phyloP scores from a whole-genome alignment of 2,113 vertebrate species.

The Ascaphus truei region DNA sequence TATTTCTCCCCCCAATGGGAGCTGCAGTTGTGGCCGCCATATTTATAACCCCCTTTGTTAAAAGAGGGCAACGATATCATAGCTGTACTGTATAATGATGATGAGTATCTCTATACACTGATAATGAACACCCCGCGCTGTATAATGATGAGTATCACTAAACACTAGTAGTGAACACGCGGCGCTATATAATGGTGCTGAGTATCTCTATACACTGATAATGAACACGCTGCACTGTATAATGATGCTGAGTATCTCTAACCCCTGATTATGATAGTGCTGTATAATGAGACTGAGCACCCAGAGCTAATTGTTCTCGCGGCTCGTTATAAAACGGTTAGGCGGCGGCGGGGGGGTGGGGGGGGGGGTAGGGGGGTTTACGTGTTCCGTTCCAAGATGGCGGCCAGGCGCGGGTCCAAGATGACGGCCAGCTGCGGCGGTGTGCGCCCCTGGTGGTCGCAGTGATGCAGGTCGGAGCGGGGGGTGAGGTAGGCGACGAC shows the following conservation, averaged over 20 bases:
- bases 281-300: neutral
- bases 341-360: neutral
- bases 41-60: neutral
- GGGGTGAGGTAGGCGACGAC: slow-evolving; percentile 74
- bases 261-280: neutral
- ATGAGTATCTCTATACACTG: neutral
- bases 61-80: neutral
- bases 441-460: slow-evolving; percentile 63
- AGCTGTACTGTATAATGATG: neutral
- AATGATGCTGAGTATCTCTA: neutral
- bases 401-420: slow-evolving; percentile 45
- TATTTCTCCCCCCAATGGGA: neutral
- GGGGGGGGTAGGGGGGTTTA: neutral
- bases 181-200: no score
- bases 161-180: no score
- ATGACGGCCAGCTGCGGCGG: slow-evolving; percentile 69
- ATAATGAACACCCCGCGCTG: neutral
- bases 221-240: neutral
- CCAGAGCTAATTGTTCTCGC: neutral
- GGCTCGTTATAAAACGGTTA: slow-evolving; percentile 27
- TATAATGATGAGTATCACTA: neutral
- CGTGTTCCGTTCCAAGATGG: slow-evolving; percentile 39
- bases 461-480: slow-evolving; percentile 67
- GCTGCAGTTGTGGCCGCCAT: neutral
- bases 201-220: no score